A percentile compares a stretch with the other conserved stretches of the same genome.
Conservation (phyloP, 92 coral and sea anemone species). For the Chrysogorgia sp. region DNA sequence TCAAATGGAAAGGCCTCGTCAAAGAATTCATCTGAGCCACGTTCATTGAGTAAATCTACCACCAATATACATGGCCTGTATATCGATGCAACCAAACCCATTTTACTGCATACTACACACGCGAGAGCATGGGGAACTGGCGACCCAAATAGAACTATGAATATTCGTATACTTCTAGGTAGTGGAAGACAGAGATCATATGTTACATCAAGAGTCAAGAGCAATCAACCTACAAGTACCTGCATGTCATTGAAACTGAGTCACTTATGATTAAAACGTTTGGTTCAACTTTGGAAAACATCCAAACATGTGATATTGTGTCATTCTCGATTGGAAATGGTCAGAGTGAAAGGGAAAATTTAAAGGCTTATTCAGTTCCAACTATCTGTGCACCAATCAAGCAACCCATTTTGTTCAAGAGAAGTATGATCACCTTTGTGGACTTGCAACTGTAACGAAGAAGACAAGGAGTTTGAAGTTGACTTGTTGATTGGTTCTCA, state of each 20-base stretch:
- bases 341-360: constrained; percentile 34
- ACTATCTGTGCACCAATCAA: constrained; percentile 65
- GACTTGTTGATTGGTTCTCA: constrained; percentile 67
- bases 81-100: too few species aligned
- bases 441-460: constrained; percentile 52
- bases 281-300: background rate
- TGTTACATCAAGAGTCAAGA: too few species aligned
- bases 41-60: background rate
- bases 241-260: background rate
- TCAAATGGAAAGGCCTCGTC: background rate
- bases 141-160: constrained; percentile 29
- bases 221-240: too few species aligned
- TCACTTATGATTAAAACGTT: background rate
- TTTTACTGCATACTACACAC: constrained; percentile 53
- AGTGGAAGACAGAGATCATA: too few species aligned
- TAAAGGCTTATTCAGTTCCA: constrained; percentile 56
- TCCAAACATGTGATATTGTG: background rate
- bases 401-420: constrained; percentile 34
- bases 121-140: constrained; percentile 52
- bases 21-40: background rate
- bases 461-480: constrained; percentile 43
- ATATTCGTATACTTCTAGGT: too few species aligned
- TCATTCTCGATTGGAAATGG: background rate
- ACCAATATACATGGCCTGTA: background rate
- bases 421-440: constrained; percentile 52